These are phyloP conservation scores for Gastrophryne carolinensis DNA, from an alignment of 2,797 vertebrate genomes.

Conservation along the genomic window DNA sequence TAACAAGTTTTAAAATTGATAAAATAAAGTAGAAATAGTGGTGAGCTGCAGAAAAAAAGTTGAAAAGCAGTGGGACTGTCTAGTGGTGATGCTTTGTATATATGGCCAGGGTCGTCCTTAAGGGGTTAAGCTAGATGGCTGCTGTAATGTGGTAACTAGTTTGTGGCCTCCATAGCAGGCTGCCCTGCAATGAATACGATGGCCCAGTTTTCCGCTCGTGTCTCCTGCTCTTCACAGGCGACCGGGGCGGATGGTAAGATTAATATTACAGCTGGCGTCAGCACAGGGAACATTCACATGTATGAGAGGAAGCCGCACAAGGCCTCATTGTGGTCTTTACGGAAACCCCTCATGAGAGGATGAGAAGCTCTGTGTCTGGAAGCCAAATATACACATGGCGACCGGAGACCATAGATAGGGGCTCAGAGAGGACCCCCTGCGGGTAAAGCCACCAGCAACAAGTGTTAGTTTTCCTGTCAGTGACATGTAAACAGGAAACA, in stretches of 20 bases:
- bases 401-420: slow-evolving; percentile 1
- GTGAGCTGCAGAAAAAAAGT: too few species aligned
- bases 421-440: neutral
- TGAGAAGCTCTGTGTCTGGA: slow-evolving; percentile 29
- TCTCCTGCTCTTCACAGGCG: neutral
- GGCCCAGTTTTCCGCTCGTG: slow-evolving; percentile 9
- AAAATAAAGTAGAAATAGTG: too few species aligned
- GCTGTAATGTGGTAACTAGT: neutral
- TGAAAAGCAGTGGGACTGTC: too few species aligned
- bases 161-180: neutral
- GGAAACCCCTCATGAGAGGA: slow-evolving; percentile 20
- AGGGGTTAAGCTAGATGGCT: too few species aligned
- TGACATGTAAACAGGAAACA: neutral
- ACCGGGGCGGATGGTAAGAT: slow-evolving; percentile 7
- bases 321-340: slow-evolving; percentile 24
- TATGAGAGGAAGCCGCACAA: slow-evolving; percentile 20
- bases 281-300: slow-evolving; percentile 22
- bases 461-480: slow-evolving; percentile 5
- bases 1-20: too few species aligned
- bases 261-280: slow-evolving; percentile 33
- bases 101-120: too few species aligned
- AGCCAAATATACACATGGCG: slow-evolving; percentile 18
- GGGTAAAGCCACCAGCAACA: neutral
- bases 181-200: neutral
- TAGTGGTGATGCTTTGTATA: too few species aligned